Evolutionary conservation across 2,113 vertebrate species (phyloP).

Genomic region (Labeo catla): DNA sequence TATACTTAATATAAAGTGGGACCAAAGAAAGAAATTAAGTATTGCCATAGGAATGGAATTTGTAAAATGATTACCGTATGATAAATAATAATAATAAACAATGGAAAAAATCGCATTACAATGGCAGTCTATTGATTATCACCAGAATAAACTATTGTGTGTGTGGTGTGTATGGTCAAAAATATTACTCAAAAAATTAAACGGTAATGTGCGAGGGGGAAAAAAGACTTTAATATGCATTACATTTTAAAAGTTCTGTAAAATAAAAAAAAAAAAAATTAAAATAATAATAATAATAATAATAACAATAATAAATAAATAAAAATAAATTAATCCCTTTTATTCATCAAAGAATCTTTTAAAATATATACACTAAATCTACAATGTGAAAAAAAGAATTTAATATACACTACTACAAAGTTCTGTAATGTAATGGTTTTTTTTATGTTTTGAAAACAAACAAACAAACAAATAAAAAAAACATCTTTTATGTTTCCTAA

Average conservation of each 20-base stretch:
- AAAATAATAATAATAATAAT: too few species aligned
- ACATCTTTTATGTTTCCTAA: too few species aligned
- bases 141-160: neutral
- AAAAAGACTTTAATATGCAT: neutral
- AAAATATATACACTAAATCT: too few species aligned
- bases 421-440: too few species aligned
- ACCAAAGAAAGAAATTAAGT: neutral
- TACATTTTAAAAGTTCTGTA: neutral
- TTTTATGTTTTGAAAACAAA: neutral
- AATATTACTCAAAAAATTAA: neutral
- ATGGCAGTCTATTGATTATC: neutral
- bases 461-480: too few species aligned
- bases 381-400: too few species aligned
- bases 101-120: neutral
- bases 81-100: neutral
- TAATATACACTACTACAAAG: too few species aligned
- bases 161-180: neutral
- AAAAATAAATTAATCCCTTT: too few species aligned
- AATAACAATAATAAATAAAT: too few species aligned
- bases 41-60: neutral
- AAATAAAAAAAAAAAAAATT: too few species aligned
- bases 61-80: neutral
- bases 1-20: too few species aligned
- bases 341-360: too few species aligned
- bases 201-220: neutral